phyloP scores from a whole-genome alignment of 2,888 invertebrate genomes.

The Parthenolecanium corni region DNA sequence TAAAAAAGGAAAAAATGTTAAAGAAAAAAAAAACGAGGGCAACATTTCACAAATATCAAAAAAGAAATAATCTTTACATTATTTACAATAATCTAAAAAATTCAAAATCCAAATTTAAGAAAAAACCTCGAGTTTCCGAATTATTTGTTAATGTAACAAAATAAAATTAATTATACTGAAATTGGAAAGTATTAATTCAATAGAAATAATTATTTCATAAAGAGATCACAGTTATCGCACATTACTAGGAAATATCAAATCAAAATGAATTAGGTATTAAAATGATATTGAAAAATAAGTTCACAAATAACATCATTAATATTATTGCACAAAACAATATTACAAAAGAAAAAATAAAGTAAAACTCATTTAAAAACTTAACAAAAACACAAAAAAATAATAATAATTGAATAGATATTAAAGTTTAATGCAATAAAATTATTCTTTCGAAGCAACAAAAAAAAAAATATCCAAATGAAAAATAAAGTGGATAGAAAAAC shows the following conservation, averaged over 20 bases:
- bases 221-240: constrained; percentile 24
- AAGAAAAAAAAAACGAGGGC: too few species aligned
- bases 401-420: neutral
- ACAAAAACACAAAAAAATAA: neutral
- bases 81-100: constrained; percentile 8
- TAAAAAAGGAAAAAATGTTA: neutral
- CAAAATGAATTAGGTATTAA: neutral
- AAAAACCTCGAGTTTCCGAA: neutral
- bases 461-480: neutral
- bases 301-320: neutral
- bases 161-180: neutral
- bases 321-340: constrained; percentile 1
- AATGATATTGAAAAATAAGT: constrained; percentile 4
- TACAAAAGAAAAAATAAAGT: too few species aligned
- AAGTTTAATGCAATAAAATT: neutral
- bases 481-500: neutral
- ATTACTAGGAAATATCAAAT: constrained; percentile 4
- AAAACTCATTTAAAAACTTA: neutral
- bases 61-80: constrained; percentile 1
- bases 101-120: neutral
- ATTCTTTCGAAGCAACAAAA: too few species aligned
- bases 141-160: neutral
- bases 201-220: neutral
- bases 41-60: too few species aligned
- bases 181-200: neutral